phyloP scores from a whole-genome alignment of 2,888 invertebrate species.

The Drosophila paracracens region DNA sequence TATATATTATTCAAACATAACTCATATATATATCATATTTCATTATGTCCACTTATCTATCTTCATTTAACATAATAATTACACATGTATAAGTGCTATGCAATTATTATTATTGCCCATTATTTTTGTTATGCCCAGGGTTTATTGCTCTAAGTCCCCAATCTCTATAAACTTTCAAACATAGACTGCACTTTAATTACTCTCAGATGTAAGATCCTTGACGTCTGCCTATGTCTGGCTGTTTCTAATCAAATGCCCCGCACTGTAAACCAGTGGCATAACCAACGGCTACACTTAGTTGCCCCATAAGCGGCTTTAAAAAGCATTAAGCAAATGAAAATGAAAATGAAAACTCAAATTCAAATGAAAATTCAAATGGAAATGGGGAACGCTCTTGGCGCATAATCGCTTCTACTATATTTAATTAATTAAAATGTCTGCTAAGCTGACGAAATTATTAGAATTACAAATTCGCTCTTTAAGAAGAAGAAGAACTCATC shows the following conservation, averaged over 20 bases:
- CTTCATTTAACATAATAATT: neutral
- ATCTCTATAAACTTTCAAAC: neutral
- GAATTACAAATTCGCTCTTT: slow-evolving; percentile 22
- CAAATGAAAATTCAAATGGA: slow-evolving; percentile 55
- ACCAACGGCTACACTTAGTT: slow-evolving; percentile 27
- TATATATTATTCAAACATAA: no score
- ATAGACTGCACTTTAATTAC: neutral
- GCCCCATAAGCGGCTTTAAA: slow-evolving; percentile 68
- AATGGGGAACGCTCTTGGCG: slow-evolving; percentile 34
- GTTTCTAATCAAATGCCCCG: slow-evolving; percentile 33
- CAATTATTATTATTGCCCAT: neutral
- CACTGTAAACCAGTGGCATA: slow-evolving; percentile 30
- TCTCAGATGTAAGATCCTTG: neutral
- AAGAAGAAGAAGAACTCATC: slow-evolving; percentile 8
- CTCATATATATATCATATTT: neutral
- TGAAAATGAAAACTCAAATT: slow-evolving; percentile 49
- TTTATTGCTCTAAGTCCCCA: neutral
- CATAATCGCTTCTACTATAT: slow-evolving; percentile 35
- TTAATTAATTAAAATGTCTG: slow-evolving; percentile 67
- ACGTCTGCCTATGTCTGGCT: neutral
- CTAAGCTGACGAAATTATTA: slow-evolving; percentile 42
- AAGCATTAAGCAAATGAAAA: slow-evolving; percentile 74
- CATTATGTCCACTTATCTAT: neutral
- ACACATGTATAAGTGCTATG: neutral
- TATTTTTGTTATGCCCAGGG: neutral